Evolutionary conservation across 30 jellyfish, hydroid and myxozoan genomes (phyloP).

Genomic region (Rhopilema esculentum): DNA sequence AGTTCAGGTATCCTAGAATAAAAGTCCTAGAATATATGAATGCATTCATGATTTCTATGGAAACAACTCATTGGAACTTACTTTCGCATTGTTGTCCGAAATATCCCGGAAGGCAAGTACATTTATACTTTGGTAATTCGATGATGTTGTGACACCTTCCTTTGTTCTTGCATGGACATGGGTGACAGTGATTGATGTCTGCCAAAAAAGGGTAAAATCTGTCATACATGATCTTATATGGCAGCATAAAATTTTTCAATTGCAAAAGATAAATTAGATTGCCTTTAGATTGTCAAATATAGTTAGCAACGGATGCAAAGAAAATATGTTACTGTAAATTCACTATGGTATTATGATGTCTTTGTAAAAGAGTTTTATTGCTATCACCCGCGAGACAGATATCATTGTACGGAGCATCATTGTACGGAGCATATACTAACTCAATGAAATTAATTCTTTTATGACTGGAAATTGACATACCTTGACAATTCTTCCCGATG

Average conservation of each 20-base stretch:
- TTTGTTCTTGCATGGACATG: constrained; percentile 89
- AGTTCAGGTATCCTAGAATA: too few relatives aligned
- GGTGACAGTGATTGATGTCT: constrained; percentile 85
- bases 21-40: too few relatives aligned
- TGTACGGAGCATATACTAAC: background rate
- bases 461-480: too few relatives aligned
- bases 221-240: background rate
- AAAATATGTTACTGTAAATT: too few relatives aligned
- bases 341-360: too few relatives aligned
- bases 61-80: constrained; percentile 29
- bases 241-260: too few relatives aligned
- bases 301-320: background rate
- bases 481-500: constrained; percentile 86
- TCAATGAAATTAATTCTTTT: background rate
- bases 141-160: constrained; percentile 85
- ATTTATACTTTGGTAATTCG: constrained; percentile 77
- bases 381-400: background rate
- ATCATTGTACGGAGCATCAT: background rate
- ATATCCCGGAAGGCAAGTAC: constrained; percentile 81
- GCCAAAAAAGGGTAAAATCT: background rate
- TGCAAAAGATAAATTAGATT: too few relatives aligned
- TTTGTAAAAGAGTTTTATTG: background rate
- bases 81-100: constrained; percentile 87
- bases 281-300: background rate
- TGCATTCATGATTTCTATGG: too few relatives aligned